Evolutionary conservation across 2,888 invertebrate genomes (phyloP), one percentile per base, ranked within the genome.

Genomic region (Diogma glabrata): DNA sequence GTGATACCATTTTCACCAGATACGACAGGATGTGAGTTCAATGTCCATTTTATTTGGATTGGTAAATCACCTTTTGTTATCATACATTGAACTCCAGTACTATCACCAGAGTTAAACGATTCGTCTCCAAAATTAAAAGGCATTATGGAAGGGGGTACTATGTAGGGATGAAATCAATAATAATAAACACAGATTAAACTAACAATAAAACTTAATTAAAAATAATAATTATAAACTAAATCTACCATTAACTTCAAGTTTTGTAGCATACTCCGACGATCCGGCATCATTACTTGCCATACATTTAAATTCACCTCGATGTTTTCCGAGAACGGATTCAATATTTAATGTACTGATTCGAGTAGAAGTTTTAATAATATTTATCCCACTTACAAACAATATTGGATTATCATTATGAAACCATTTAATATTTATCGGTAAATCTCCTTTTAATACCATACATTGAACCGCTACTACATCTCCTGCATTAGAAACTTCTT

Each of bases 11-110:
- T 70, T 57, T 75, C 76, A 60, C 70, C 73, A 56, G 67, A 72
- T 55, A 62, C 72, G 59, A 64, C 67, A 53, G 61, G 69, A 4
- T 63, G 59, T 4, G 73, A 72, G 57, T 77, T 74, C 45, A 77
- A 70, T 47, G 73, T 79, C 88, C 88, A 90, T 49, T 75, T 75
- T 53, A 91, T 84, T 56, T 75, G 76, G 52, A 91, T 73, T 22
- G 90, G 90, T 56, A 81, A 69, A 67, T 91, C 90, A 49, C 90
- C 87, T 67, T 85, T 84, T 55, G 75, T 77, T 28, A 84, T 81
- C 60, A 81, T 78, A 66, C 87, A 88, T 54, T 78, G 78, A 12
- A 79, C 76, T 40, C 82, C 81, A 28, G 80, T 76, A 64, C 78
- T 76, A 60, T 84, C 83, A 52, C 82, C 83, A 51, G 79, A 79